Base-by-base conservation (phyloP, 2,888 invertebrate genomes). In the Lasioglossum marginatum region DNA sequence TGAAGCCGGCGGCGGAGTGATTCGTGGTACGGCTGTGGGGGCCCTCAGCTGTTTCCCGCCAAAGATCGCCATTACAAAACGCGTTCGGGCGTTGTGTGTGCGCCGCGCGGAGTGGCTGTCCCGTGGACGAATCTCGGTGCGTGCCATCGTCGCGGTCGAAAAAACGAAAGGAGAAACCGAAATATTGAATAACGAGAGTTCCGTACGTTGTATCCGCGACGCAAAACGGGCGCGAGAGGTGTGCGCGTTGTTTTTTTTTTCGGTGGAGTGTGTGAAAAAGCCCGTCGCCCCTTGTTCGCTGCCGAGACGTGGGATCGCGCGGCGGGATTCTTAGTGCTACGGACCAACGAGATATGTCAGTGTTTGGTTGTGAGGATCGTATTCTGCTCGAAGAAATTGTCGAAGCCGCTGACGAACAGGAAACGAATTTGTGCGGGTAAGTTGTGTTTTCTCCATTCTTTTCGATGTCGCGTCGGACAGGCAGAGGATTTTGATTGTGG, bases 21-120 rank as follows among this genome's bases (percentile, higher is more conserved):
- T 92, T 84, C 92, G 88, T 82, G 89, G 87, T 86, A 90, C 92
- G 92, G 92, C 92, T 92, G 94, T 91, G 92, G 93, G 93, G 93
- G 96, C 95, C 91, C 96, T 96, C 96, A 97, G 96, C 96, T 97
- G 96, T 97, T 97, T 97, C 97, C 96, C 97, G 97, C 96, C 96
- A 96, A 96, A 96, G 96, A 95, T 95, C 96, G 96, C 96, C 96
- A 96, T 96, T 96, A 96, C 96, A 96, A 96, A 96, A 96, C 96
- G 94, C 95, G 93, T 93, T 93, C 94, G 94, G 95, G 95, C 94
- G 95, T 95, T 94, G 95, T 94, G 94, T 94, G 95, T 94, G 94
- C 93, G 94, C 92, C 93, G 91, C 95, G 95, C 96, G 90, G 91
- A 92, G 90, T 92, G 90, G 95, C 96, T 96, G 95, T 96, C 96